phyloP scores from a whole-genome alignment of 2,113 vertebrate species.

The Brachirus orientalis region DNA sequence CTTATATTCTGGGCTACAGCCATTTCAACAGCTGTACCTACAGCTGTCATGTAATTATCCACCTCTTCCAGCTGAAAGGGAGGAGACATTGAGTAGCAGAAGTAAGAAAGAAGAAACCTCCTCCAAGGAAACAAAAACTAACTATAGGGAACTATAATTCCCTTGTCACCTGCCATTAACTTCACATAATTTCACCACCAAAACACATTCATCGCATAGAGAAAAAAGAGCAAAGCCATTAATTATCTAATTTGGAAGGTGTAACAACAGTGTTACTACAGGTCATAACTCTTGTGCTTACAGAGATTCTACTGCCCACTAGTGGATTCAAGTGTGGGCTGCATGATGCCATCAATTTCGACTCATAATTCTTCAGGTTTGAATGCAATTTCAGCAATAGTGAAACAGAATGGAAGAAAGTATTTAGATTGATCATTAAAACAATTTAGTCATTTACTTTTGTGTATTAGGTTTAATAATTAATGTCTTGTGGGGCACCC shows the following conservation, averaged over 20 bases:
- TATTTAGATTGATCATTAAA: neutral
- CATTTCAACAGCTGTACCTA: conserved; percentile 51
- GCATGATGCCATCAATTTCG: conserved; percentile 18
- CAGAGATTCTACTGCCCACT: conserved; percentile 67
- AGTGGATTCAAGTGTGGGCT: conserved; percentile 46
- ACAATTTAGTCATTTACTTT: neutral
- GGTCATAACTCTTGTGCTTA: neutral
- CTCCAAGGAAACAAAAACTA: conserved; percentile 44
- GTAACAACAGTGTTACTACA: conserved; percentile 5
- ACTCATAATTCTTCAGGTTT: neutral
- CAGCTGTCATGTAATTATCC: conserved; percentile 60
- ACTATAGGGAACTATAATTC: conserved; percentile 56
- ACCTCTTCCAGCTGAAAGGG: conserved; percentile 29
- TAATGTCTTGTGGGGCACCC: neutral
- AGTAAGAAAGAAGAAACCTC: conserved; percentile 35
- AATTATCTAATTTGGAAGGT: conserved; percentile 21
- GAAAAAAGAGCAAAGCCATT: conserved; percentile 9
- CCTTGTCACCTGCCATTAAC: conserved; percentile 15
- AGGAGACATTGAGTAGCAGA: conserved; percentile 44
- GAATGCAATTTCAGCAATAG: neutral
- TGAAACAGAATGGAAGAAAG: neutral
- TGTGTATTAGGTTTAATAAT: neutral
- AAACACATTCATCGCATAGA: conserved; percentile 19
- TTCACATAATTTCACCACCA: conserved; percentile 5
- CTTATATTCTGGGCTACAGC: conserved; percentile 12